Base-by-base conservation (phyloP, 2,113 vertebrate genomes). In the Pyxicephalus adspersus region DNA sequence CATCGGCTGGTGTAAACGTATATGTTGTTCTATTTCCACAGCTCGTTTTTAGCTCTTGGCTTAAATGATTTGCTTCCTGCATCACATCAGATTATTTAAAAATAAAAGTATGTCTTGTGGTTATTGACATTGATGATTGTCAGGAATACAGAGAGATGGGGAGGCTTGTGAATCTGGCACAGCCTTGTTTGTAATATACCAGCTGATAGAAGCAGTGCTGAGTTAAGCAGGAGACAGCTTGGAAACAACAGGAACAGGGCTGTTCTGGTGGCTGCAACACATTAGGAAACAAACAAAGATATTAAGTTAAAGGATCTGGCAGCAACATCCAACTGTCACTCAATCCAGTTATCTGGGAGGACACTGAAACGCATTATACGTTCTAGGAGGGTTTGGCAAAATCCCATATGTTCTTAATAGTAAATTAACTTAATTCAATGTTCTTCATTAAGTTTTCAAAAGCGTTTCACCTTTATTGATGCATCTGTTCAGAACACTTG, bases 291-390 rank as follows among this genome's bases (percentile, higher is more conserved):
- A 74, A 60, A 60, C 71, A 60, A 60, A 58, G 28, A 60, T 74
- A 74, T 74, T 74, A 74, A 74, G 71, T 74, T 74, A 74, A 22
- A 74, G 71, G 54, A 38, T 74, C 54, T 74, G 54, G 70, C 52
- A 58, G 34, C 71, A 74, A 29, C 54, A 74, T 38, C 71, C 71
- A 74, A 55, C 71, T 74, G 71, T 74, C 71, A 74, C 71, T 74
- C 71, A 74, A 74, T 74, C 71, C 57, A 74, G 29, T 74, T 74
- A 74, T 74, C 71, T 17, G 19, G 16, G 31, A 74, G 71, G 54
- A 60, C 23, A 60, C 31, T 60, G 54, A 74, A 74, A 55, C 34
- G 19, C 26, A 11, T 60, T 74, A 60, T 31, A 60, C 31, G 60
- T 38, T 29, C 20, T 9, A 60, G 34, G n/a, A 29, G 57, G 28